Evolutionary conservation across 2,797 vertebrate species (phyloP).

Genomic region (Tapirus indicus): DNA sequence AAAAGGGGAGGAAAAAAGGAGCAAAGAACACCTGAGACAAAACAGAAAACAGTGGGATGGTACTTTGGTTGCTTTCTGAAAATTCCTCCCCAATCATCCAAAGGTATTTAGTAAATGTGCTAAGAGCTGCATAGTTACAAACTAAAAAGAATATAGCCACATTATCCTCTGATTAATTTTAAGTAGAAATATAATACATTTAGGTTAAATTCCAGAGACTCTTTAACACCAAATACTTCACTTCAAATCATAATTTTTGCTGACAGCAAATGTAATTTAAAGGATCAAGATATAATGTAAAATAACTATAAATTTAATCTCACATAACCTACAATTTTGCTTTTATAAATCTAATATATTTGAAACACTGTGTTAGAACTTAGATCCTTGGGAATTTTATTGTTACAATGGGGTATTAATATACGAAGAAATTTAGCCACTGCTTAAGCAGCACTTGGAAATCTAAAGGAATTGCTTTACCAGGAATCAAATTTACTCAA

Average conservation of each 20-base stretch:
- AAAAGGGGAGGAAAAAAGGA: neutral
- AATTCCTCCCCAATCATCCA: neutral
- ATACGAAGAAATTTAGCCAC: neutral
- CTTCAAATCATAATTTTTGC: conserved; percentile 28
- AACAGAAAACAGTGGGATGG: neutral
- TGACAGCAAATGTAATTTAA: conserved; percentile 18
- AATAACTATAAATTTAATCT: conserved; percentile 14
- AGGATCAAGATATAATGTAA: neutral
- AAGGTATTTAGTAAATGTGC: neutral
- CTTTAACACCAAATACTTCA: conserved; percentile 33
- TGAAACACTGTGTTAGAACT: neutral
- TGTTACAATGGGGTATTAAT: neutral
- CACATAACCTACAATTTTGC: neutral
- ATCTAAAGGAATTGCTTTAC: neutral
- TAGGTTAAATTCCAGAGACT: neutral
- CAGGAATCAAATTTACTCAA: neutral
- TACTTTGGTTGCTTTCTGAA: neutral
- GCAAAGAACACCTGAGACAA: neutral
- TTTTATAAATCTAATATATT: conserved; percentile 24
- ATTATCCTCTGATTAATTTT: neutral
- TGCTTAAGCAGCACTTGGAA: neutral
- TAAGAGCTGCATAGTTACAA: neutral
- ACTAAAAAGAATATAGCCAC: neutral
- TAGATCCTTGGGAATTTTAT: neutral
- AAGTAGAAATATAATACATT: conserved; percentile 20